Evolutionary conservation across 1,140 invertebrate species (phyloP), one percentile per base, ranked within the genome.

Genomic region (Kradibia gibbosae): DNA sequence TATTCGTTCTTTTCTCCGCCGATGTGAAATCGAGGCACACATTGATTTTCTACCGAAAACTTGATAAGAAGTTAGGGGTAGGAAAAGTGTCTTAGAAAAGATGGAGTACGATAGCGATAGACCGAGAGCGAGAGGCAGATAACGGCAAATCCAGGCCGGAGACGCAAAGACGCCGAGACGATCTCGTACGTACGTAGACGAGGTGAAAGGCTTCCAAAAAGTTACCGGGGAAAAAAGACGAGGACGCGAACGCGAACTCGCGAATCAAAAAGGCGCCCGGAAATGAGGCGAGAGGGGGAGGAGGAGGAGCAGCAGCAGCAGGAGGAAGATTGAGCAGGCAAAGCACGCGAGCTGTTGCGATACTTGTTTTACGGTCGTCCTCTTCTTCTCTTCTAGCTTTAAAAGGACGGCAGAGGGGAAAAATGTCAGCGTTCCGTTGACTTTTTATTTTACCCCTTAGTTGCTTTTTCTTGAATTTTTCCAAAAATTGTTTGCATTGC

Each of bases 11-110:
- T 42, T 25, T 50, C 48, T 39, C 13, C 25, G 31, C 28, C 45
- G n/a, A 50, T 45, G 48, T 20, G 8, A 76, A 76, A 81, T 81
- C 60, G 72, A 73, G 22, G 50, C 39, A 50, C 50, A 53, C 80
- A 81, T 81, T 81, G 74, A 77, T 81, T 81, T 81, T 36, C n/a
- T 75, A 34, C 28, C 50, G 36, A 72, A 77, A 81, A 81, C 53
- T 81, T 65, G 62, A 77, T 81, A 77, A 81, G 65, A 77, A 81
- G 42, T 74, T 80, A 28, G 53, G 42, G 42, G 34, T 53, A 72
- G 25, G 72, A 55, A 74, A 75, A 80, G 79, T 80, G 79, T 53
- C 70, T 72, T 39, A 20, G 36, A 45, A 62, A 39, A 8, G 25
- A 53, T 10, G 11, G 28, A 78, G 28, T 4, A 45, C 48, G 57